Evolutionary conservation across 1,140 invertebrate genomes (phyloP).

Genomic region (Chelonus insularis): DNA sequence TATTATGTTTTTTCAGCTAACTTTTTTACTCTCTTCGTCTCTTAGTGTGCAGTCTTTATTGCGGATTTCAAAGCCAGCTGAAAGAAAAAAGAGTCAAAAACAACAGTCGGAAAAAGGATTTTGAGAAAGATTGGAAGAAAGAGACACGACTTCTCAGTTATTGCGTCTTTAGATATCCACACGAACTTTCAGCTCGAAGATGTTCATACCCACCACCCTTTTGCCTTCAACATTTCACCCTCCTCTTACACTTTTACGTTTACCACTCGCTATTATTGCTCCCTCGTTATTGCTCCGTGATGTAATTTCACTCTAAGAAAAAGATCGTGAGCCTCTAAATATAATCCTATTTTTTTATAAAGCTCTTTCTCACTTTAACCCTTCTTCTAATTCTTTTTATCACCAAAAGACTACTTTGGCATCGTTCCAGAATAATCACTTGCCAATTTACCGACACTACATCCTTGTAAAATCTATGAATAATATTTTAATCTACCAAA

Average conservation of each 20-base stretch:
- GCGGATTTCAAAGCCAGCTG: conserved; percentile 20
- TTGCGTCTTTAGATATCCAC: conserved; percentile 39
- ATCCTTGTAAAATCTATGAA: conserved; percentile 3
- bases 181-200: conserved; percentile 22
- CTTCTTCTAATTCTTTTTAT: not conserved
- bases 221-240: not conserved
- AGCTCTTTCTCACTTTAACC: not conserved
- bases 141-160: conserved; percentile 38
- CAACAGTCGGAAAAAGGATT: conserved; percentile 23
- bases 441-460: conserved; percentile 5
- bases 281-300: conserved; percentile 39
- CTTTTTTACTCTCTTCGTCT: conserved; percentile 5
- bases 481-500: not conserved
- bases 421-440: conserved; percentile 2
- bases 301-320: conserved; percentile 38
- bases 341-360: conserved; percentile 1
- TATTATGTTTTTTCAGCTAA: not conserved
- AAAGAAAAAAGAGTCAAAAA: conserved; percentile 12
- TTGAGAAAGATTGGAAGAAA: conserved; percentile 3
- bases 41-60: conserved; percentile 24
- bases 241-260: conserved; percentile 12
- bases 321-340: conserved; percentile 11
- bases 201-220: conserved; percentile 24
- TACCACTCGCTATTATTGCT: conserved; percentile 40
- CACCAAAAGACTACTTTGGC: conserved; percentile 7